Evolutionary conservation across 2,113 vertebrate genomes (phyloP).

Genomic region (Bolborhynchus lineola): DNA sequence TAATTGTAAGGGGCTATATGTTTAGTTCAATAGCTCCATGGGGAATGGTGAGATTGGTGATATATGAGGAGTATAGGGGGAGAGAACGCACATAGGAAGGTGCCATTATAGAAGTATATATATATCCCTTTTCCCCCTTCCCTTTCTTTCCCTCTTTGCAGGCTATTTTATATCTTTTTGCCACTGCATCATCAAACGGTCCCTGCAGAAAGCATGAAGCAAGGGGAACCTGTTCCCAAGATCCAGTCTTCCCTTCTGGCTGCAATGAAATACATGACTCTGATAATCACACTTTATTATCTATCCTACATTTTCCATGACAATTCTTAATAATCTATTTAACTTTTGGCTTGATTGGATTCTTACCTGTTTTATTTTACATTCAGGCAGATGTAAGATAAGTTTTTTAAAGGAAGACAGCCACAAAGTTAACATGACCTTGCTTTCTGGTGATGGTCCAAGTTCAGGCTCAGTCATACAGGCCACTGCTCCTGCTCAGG

Average conservation of each 20-base stretch:
- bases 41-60: not conserved
- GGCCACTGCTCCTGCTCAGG: not conserved
- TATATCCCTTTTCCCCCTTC: not conserved
- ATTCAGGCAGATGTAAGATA: not conserved
- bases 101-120: not conserved
- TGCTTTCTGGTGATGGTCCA: not conserved
- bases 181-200: not conserved
- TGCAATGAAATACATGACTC: not conserved
- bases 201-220: not conserved
- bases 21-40: not conserved
- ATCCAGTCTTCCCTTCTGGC: not conserved
- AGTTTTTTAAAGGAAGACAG: not conserved
- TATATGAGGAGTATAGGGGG: not conserved
- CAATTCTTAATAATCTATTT: not conserved
- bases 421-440: not conserved
- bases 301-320: not conserved
- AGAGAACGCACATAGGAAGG: not conserved
- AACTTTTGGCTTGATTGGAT: not conserved
- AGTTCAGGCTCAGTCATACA: not conserved
- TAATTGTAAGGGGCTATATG: slow-evolving; percentile 12
- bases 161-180: not conserved
- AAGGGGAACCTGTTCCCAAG: not conserved
- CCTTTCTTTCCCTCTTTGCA: not conserved
- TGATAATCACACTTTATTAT: not conserved
- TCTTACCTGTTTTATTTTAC: not conserved